These are phyloP conservation scores for Uloborus plumipes DNA, from an alignment of 2,888 invertebrate genomes.

Conservation along the genomic window DNA sequence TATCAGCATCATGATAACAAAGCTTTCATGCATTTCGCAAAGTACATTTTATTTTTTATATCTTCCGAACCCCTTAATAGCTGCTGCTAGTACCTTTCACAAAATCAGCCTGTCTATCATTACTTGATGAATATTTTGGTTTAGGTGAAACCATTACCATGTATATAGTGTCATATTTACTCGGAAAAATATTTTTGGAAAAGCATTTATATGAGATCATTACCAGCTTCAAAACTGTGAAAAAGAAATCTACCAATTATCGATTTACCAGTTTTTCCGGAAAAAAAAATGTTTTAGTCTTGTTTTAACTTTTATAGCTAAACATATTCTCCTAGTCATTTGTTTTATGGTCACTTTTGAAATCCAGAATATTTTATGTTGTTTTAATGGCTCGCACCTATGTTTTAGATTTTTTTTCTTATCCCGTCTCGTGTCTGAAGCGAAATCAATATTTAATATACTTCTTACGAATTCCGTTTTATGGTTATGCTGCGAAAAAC, in stretches of 20 bases:
- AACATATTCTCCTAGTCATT: conserved; percentile 39
- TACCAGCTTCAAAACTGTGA: conserved; percentile 13
- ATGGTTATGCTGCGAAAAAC: conserved; percentile 1
- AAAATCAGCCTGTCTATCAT: conserved; percentile 53
- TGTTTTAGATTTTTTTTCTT: conserved; percentile 8
- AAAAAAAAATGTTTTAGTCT: conserved; percentile 43
- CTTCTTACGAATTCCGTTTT: conserved; percentile 19
- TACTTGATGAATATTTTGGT: conserved; percentile 60
- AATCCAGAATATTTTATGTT: conserved; percentile 56
- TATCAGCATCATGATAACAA: conserved; percentile 49
- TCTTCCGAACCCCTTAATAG: conserved; percentile 28
- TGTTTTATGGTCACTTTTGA: conserved; percentile 57
- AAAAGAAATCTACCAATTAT: conserved; percentile 47
- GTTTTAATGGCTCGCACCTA: conserved; percentile 47
- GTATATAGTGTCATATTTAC: conserved; percentile 47
- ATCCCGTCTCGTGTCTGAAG: background rate
- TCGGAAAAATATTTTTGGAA: conserved; percentile 35
- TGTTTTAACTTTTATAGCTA: conserved; percentile 58
- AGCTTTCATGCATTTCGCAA: conserved; percentile 11
- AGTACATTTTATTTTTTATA: conserved; percentile 15
- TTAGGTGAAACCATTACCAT: conserved; percentile 47
- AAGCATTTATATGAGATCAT: conserved; percentile 29
- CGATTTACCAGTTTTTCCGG: conserved; percentile 33
- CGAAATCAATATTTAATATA: conserved; percentile 48
- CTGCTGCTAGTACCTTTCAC: conserved; percentile 31